Conservation (phyloP, 2,113 vertebrate species). For the Bubo bubo region DNA sequence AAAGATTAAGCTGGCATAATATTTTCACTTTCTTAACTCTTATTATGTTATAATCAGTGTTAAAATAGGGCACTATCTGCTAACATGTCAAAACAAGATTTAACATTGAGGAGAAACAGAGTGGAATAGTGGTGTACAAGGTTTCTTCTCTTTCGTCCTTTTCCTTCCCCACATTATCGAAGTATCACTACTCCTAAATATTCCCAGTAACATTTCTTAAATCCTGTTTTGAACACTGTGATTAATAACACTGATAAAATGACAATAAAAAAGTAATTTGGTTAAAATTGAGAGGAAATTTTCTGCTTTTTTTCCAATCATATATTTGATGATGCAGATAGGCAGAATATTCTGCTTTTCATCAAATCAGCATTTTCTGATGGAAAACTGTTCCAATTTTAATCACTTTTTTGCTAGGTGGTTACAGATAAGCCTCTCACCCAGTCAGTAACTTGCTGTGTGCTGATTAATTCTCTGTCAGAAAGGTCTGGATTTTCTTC, state of each 20-base stretch:
- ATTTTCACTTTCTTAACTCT: background rate
- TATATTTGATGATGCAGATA: background rate
- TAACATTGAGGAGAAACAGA: background rate
- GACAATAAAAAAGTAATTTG: background rate
- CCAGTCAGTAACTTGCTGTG: background rate
- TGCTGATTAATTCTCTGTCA: constrained; percentile 17
- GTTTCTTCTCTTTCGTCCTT: background rate
- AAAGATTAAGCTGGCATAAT: background rate
- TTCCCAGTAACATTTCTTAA: background rate
- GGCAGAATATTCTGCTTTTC: background rate
- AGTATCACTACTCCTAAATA: background rate
- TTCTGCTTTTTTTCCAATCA: background rate
- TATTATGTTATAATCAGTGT: background rate
- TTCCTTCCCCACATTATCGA: background rate
- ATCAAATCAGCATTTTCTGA: background rate
- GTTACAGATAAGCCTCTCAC: background rate
- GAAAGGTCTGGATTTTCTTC: background rate
- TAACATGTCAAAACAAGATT: background rate
- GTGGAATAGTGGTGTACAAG: background rate
- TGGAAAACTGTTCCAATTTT: background rate
- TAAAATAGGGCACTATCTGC: background rate
- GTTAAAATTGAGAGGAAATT: background rate
- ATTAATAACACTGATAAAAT: background rate
- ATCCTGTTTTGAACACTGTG: background rate
- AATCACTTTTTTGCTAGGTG: background rate